Evolutionary conservation across 2,797 vertebrate genomes (phyloP).

Genomic region (Sebastes reedi): DNA sequence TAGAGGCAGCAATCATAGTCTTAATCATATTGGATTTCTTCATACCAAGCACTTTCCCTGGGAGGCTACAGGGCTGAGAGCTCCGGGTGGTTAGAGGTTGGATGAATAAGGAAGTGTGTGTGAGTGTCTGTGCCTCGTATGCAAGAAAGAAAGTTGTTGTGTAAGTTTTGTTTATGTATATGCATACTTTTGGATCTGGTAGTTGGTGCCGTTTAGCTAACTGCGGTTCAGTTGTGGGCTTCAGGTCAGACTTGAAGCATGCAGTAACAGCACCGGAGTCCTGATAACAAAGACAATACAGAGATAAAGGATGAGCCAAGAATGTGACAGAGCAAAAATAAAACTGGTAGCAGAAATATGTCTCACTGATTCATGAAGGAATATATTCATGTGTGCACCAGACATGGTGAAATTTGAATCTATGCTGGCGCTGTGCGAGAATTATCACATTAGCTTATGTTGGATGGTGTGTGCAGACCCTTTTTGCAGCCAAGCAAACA

Average conservation of each 20-base stretch:
- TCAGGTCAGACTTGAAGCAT: not conserved
- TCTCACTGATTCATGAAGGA: slow-evolving; percentile 21
- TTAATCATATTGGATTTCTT: slow-evolving; percentile 77
- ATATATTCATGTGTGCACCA: slow-evolving; percentile 49
- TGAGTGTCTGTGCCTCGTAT: not conserved
- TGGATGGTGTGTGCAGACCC: not conserved
- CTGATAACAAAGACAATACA: slow-evolving; percentile 14
- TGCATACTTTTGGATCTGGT: not conserved
- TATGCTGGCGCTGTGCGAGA: not conserved
- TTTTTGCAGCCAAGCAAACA: not conserved
- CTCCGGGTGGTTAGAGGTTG: slow-evolving; percentile 38
- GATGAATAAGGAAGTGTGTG: slow-evolving; percentile 26
- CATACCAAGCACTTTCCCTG: slow-evolving; percentile 67
- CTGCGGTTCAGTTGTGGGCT: not conserved
- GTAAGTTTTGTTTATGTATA: not conserved
- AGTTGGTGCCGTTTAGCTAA: not conserved
- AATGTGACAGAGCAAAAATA: slow-evolving; percentile 48
- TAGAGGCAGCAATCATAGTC: slow-evolving; percentile 69
- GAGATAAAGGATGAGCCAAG: slow-evolving; percentile 35
- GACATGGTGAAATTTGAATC: slow-evolving; percentile 32
- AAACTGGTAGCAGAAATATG: slow-evolving; percentile 25
- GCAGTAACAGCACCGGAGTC: not conserved
- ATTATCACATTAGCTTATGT: slow-evolving; percentile 27
- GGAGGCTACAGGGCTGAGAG: slow-evolving; percentile 32
- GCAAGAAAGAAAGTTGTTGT: not conserved